Base-by-base conservation (phyloP, 2,113 vertebrate genomes). In the Machaerirhynchus nigripectus region DNA sequence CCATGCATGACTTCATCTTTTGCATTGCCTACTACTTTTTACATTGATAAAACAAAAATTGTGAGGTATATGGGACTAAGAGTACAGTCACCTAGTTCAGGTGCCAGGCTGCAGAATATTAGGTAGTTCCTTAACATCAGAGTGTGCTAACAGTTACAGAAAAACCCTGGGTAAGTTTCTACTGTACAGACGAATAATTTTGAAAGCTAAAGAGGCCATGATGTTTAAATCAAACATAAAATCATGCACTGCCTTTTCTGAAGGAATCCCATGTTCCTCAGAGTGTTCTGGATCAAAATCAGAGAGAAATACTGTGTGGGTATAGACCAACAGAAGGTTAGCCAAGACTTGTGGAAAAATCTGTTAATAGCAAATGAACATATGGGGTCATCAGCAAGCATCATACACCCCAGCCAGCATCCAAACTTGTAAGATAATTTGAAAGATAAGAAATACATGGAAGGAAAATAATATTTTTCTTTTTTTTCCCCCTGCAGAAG, bases 261-360 rank as follows among this genome's bases (percentile, higher is more conserved):
- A 82, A 47, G 18, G 6, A n/a, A 67, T 46, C 5, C 6, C 1
- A 0, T n/a, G 10, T 23, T 49, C 28, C 24, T 49, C 10, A 4
- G 22, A 28, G 8, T 40, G 11, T 37, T 77, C 16, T 61, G 31
- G 16, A 49, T 78, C 61, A 74, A 86, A 80, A 73, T 2, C 16
- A 52, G 35, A 64, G n/a, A 24, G 20, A 71, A 70, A 55, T 44
- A 44, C 13, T 59, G 1, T 42, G 23, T 52, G 27, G 2, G 1
- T 35, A 50, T 20, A 65, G 47, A 63, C 1, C 26, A 85, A 79
- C 7, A 82, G 19, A 69, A 79, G 6, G 55, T 57, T 44, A 84
- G 6, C 18, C 30, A 77, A 44, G 39, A 15, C 2, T 57, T 49
- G 3, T 50, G 6, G 11, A 47, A 86, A 73, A 81, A 11, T 2